Percentiles rank a stretch among this genome's conserved stretches.
Evolutionary conservation across 1,140 invertebrate species (phyloP).

Genomic region (Drosophila fuyamai): DNA sequence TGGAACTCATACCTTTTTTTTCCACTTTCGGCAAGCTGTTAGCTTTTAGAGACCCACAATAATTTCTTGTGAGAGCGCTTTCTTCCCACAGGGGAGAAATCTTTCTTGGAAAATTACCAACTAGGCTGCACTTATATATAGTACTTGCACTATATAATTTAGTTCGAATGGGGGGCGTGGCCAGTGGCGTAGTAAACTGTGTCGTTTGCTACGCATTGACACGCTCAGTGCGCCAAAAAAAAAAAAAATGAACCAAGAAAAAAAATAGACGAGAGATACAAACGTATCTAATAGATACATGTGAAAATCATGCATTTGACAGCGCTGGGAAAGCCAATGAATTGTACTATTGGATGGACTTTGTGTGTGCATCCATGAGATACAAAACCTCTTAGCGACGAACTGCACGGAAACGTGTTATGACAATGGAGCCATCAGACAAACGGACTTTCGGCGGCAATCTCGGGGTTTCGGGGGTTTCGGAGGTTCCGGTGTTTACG

Average conservation of each 20-base stretch:
- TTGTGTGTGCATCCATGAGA: slow-evolving; percentile 62
- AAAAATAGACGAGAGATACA: slow-evolving; percentile 48
- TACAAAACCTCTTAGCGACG: slow-evolving; percentile 44
- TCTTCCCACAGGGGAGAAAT: slow-evolving; percentile 48
- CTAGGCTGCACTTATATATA: slow-evolving; percentile 14
- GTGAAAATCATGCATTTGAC: slow-evolving; percentile 79
- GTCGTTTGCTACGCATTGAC: slow-evolving; percentile 81
- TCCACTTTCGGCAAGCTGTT: slow-evolving; percentile 37
- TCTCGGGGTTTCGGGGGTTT: background rate
- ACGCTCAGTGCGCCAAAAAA: slow-evolving; percentile 16
- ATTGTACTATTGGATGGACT: slow-evolving; percentile 68
- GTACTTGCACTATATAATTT: slow-evolving; percentile 26
- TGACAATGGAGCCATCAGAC: slow-evolving; percentile 66
- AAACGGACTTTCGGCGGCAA: slow-evolving; percentile 3
- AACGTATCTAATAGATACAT: slow-evolving; percentile 83
- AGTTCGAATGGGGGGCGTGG: slow-evolving; percentile 32
- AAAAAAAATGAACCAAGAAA: background rate
- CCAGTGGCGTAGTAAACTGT: slow-evolving; percentile 62
- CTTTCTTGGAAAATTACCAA: slow-evolving; percentile 45
- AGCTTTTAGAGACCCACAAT: slow-evolving; percentile 11
- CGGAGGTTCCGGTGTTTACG: too few relatives aligned
- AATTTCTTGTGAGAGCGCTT: background rate
- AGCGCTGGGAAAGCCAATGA: slow-evolving; percentile 76
- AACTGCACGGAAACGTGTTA: slow-evolving; percentile 68
- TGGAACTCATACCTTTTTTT: slow-evolving; percentile 17